Conservation (phyloP, 2,888 invertebrate species). For the Liodrosophila aerea region DNA sequence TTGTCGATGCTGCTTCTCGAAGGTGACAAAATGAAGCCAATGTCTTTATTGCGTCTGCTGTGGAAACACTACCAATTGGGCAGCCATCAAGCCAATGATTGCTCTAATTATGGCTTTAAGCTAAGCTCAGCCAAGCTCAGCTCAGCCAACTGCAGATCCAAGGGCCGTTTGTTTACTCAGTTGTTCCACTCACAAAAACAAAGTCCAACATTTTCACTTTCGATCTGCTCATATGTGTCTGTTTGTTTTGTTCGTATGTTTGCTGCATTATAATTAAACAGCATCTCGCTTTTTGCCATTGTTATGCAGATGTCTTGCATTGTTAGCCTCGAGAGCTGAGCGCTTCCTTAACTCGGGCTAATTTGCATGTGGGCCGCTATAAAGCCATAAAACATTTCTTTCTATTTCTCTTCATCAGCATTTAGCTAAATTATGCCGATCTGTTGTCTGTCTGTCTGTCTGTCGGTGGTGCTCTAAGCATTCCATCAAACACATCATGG, state of each 20-base stretch:
- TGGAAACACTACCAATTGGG: constrained; percentile 35
- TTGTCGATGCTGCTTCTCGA: constrained; percentile 53
- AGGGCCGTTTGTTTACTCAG: constrained; percentile 24
- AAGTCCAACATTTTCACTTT: constrained; percentile 61
- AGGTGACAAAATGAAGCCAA: constrained; percentile 65
- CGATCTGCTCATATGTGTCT: too few species aligned
- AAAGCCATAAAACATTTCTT: constrained; percentile 63
- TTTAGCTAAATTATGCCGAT: constrained; percentile 59
- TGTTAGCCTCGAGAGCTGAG: constrained; percentile 27
- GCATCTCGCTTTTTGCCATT: constrained; percentile 57
- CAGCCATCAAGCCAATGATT: constrained; percentile 32
- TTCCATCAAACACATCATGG: constrained; percentile 57
- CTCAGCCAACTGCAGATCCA: constrained; percentile 11
- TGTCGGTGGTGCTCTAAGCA: constrained; percentile 47
- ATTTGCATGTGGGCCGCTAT: constrained; percentile 72
- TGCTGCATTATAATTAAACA: constrained; percentile 61
- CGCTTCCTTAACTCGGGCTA: constrained; percentile 29
- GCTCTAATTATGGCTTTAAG: constrained; percentile 59
- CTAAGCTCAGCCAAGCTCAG: constrained; percentile 7
- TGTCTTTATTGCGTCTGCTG: constrained; percentile 28
- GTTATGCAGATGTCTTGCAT: constrained; percentile 44
- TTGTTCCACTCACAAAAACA: constrained; percentile 18
- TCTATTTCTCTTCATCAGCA: constrained; percentile 44
- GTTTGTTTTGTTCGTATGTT: constrained; percentile 1
- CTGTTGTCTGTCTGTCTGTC: constrained; percentile 9